Conservation (phyloP, 2,888 invertebrate species). For the Drosophila mulleri region DNA sequence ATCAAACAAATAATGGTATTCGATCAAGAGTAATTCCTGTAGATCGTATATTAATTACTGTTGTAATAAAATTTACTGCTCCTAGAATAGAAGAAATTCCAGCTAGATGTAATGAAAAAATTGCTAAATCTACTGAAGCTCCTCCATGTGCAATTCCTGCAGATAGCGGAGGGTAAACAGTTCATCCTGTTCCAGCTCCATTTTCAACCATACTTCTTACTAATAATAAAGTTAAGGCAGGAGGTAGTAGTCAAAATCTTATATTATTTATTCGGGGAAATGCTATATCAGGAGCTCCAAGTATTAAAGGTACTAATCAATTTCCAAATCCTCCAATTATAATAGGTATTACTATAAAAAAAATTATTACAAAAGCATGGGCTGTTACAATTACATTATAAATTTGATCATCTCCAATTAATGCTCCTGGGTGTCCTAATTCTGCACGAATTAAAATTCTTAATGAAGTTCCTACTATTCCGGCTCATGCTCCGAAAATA, state of each 20-base stretch:
- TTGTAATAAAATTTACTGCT: conserved; percentile 92
- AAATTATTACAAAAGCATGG: neutral
- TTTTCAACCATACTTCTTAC: conserved; percentile 88
- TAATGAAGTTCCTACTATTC: conserved; percentile 85
- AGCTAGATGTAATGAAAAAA: conserved; percentile 91
- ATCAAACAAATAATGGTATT: conserved; percentile 91
- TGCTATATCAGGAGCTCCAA: neutral
- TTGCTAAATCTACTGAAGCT: conserved; percentile 90
- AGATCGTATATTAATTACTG: conserved; percentile 90
- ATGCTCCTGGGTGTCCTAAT: neutral
- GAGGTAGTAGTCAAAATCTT: neutral
- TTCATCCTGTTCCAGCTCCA: conserved; percentile 92
- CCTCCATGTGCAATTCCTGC: conserved; percentile 88
- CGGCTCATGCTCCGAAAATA: conserved; percentile 89
- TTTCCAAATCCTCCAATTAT: neutral
- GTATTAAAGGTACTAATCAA: neutral
- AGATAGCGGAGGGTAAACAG: conserved; percentile 87
- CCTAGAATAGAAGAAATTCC: conserved; percentile 91
- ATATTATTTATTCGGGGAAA: conserved; percentile 1
- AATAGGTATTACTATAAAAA: neutral
- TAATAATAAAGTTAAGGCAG: conserved; percentile 1
- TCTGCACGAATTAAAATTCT: conserved; percentile 3
- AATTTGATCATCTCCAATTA: neutral
- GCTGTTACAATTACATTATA: neutral
- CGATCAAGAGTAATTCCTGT: conserved; percentile 87